These are phyloP conservation scores for Odocoileus virginianus DNA, from an alignment of 2,113 vertebrate genomes.

Conservation along the genomic window DNA sequence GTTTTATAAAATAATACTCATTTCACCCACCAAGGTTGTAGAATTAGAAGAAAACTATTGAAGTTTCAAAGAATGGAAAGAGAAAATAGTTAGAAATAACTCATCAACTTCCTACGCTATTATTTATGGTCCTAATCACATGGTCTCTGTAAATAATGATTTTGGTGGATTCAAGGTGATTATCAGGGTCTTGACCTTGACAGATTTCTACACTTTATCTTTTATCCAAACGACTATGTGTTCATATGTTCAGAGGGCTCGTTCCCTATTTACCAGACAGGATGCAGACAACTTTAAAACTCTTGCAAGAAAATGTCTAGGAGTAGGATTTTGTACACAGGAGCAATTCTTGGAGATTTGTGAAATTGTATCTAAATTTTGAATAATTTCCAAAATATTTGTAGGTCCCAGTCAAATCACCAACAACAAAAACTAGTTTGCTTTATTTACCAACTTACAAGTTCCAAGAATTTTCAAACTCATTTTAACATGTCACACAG, in stretches of 20 bases:
- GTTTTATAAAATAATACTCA: background rate
- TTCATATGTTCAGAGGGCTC: constrained; percentile 14
- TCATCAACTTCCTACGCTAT: background rate
- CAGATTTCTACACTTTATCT: constrained; percentile 22
- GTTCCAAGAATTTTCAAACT: background rate
- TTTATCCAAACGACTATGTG: background rate
- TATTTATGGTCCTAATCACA: constrained; percentile 1
- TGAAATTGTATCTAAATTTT: background rate
- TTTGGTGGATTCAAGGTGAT: constrained; percentile 51
- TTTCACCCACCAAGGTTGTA: background rate
- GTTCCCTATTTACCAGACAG: background rate
- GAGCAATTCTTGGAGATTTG: background rate
- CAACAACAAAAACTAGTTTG: background rate
- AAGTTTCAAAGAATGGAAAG: background rate
- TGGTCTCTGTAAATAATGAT: constrained; percentile 9
- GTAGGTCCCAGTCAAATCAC: background rate
- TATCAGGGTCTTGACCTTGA: constrained; percentile 41
- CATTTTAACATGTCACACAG: background rate
- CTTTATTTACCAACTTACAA: background rate
- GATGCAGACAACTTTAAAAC: constrained; percentile 26
- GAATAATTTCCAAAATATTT: background rate
- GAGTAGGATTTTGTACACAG: background rate
- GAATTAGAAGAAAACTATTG: constrained; percentile 19
- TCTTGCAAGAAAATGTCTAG: background rate
- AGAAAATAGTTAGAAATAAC: background rate